These are phyloP conservation scores for Rhynchomys soricoides DNA, from an alignment of 2,113 vertebrate species.

Conservation along the genomic window DNA sequence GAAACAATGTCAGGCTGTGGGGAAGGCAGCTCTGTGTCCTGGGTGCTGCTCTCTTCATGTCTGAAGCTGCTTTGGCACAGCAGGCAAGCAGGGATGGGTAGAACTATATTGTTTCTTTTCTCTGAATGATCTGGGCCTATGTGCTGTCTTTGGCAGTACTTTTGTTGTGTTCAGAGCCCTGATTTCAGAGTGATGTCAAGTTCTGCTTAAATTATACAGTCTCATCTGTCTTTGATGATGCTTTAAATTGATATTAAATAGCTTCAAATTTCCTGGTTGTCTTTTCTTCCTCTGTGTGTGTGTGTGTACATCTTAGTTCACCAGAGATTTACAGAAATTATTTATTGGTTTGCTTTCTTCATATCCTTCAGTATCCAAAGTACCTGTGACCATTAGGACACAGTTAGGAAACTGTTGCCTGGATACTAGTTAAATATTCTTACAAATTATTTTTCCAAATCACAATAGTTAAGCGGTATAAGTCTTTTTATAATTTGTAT, in stretches of 20 bases:
- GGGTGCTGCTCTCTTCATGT: conserved; percentile 14
- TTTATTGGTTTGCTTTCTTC: background rate
- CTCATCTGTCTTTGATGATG: background rate
- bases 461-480: conserved; percentile 8
- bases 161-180: background rate
- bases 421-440: background rate
- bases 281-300: background rate
- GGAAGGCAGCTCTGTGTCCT: conserved; percentile 38
- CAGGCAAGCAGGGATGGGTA: background rate
- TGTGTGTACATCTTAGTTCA: background rate
- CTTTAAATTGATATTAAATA: background rate
- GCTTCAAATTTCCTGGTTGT: background rate
- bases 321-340: background rate
- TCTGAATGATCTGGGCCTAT: conserved; percentile 12
- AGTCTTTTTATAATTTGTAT: background rate
- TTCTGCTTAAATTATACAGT: background rate
- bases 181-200: background rate
- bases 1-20: conserved; percentile 67
- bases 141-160: background rate
- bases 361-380: background rate
- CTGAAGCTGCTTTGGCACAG: conserved; percentile 43
- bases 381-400: background rate
- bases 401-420: background rate
- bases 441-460: background rate
- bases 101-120: background rate